Percentiles rank a stretch among this genome's conserved stretches.
These are phyloP conservation scores for Iselma pallidipennis DNA, from an alignment of 2,888 invertebrate genomes.

Conservation along the genomic window DNA sequence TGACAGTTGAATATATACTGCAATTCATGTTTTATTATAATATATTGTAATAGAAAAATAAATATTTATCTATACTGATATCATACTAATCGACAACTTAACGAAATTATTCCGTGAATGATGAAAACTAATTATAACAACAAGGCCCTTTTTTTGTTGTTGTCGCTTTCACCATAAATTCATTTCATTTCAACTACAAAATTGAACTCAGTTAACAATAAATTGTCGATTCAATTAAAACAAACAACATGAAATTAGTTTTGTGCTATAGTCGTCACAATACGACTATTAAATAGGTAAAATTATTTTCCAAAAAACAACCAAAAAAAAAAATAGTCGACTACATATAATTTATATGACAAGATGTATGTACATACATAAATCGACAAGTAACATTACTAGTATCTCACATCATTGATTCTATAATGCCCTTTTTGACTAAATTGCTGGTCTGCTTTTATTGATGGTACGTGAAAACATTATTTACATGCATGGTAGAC, in stretches of 20 bases:
- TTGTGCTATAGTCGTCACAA: neutral
- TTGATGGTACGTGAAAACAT: no score
- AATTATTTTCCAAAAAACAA: neutral
- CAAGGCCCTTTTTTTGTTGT: neutral
- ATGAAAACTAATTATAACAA: neutral
- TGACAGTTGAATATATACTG: no score
- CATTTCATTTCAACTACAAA: neutral
- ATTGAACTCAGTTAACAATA: neutral
- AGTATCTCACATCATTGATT: no score
- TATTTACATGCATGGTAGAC: no score
- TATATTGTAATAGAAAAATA: neutral
- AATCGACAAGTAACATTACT: no score
- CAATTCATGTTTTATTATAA: neutral
- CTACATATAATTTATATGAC: no score
- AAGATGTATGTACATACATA: no score
- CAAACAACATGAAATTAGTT: slow-evolving; percentile 5
- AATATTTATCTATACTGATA: neutral
- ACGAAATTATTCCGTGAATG: neutral
- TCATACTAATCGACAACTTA: neutral
- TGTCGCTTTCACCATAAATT: neutral
- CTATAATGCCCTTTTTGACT: no score
- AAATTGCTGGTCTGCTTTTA: no score
- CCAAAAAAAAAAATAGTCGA: neutral
- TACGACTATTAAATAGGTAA: neutral
- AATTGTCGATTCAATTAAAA: slow-evolving; percentile 9